Percentiles rank a stretch among this genome's conserved stretches.
Conservation (phyloP, 2,113 vertebrate genomes). For the Taurulus bubalis region DNA sequence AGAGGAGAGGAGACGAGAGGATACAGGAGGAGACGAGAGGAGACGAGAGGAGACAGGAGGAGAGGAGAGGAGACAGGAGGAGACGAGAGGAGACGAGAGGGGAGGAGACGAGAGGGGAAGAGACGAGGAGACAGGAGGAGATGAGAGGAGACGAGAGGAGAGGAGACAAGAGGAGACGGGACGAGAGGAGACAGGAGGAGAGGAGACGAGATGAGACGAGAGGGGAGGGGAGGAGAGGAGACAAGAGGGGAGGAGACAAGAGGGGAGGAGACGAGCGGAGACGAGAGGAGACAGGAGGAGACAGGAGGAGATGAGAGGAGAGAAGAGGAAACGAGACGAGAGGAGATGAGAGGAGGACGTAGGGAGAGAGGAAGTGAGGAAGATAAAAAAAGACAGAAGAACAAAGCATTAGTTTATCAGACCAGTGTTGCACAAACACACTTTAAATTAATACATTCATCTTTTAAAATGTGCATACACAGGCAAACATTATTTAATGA, state of each 20-base stretch:
- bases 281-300: background rate
- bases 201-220: no score
- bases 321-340: no score
- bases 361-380: background rate
- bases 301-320: slow-evolving; percentile 13
- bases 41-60: slow-evolving; percentile 23
- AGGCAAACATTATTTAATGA: no score
- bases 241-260: no score
- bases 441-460: no score
- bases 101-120: slow-evolving; percentile 8
- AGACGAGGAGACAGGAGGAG: slow-evolving; percentile 15
- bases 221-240: slow-evolving; percentile 12
- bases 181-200: background rate
- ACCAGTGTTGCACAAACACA: no score
- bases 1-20: slow-evolving; percentile 14
- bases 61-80: background rate
- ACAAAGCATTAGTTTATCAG: no score
- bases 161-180: slow-evolving; percentile 13
- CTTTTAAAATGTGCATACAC: no score
- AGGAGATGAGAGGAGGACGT: no score
- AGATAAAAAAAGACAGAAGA: no score
- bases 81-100: no score
- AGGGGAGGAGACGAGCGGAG: slow-evolving; percentile 13
- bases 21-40: no score
- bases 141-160: background rate